Evolutionary conservation across 2,888 invertebrate species (phyloP), one percentile per base, ranked within the genome.

Genomic region (Hanleya hanleyi): DNA sequence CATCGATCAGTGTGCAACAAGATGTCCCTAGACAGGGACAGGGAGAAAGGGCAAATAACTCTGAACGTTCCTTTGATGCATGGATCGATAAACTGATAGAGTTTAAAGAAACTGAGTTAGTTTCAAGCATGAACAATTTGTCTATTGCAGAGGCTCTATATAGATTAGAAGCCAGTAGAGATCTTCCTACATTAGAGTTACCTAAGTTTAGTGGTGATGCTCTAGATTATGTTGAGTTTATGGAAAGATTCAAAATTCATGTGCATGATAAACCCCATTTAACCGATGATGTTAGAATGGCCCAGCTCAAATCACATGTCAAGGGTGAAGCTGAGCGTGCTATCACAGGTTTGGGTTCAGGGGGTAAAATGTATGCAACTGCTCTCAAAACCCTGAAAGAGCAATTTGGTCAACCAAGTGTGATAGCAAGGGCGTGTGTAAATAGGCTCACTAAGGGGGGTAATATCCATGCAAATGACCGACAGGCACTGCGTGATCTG

Each of bases 301-400:
- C 35, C 6, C 70, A 70, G 29, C 36, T 70, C 2, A 64, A 47
- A 38, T 47, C 47, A 32, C 70, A 70, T 64, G 18, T 70, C 6
- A 32, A 18, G 22, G 70, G 49, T 6, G 70, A 70, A 18, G 70
- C 70, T n/a, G 47, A 33, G 7, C 1, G 26, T 9, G 18, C 51
- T 26, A 36, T 47, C 15, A 22, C 64, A 4, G 62, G 70, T 36
- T 29, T 73, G 1, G 73, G 73, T 0, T 35, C 35, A 6, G n/a
- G 36, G 15, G 73, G 73, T 12, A 26, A 18, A 1, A 65, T 69
- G 64, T 69, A 73, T 64, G 62, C 73, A 0, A 69, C 65, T 26
- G 73, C 73, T 5, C 64, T 65, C 18, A 73, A 73, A 33, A 69
- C 26, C 15, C 0, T 73, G 2, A 69, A 73, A 69, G 49, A 68